phyloP scores from a whole-genome alignment of 1,140 invertebrate species.

The Phocides pigmalion region DNA sequence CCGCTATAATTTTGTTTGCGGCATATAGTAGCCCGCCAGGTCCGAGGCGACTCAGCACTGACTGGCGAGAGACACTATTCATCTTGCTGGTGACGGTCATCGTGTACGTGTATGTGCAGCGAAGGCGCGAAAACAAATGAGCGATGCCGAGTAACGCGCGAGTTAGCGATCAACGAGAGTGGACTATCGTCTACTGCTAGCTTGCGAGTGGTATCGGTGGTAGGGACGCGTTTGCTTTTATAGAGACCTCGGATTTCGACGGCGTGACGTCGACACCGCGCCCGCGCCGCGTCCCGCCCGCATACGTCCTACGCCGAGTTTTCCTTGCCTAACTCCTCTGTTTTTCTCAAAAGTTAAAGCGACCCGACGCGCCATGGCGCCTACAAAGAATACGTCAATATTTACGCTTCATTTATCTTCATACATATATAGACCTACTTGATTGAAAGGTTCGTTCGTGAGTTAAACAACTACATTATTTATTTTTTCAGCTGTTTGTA shows the following conservation, averaged over 20 bases:
- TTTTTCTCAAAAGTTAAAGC: slow-evolving; percentile 53
- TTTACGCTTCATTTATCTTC: slow-evolving; percentile 9
- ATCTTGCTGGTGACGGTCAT: slow-evolving; percentile 83
- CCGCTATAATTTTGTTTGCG: slow-evolving; percentile 79
- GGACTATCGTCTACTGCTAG: slow-evolving; percentile 60
- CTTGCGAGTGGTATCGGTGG: slow-evolving; percentile 71
- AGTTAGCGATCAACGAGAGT: slow-evolving; percentile 62
- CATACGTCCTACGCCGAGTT: slow-evolving; percentile 41
- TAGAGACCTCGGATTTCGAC: slow-evolving; percentile 75
- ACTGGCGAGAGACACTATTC: slow-evolving; percentile 80
- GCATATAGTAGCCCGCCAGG: slow-evolving; percentile 74
- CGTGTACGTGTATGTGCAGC: slow-evolving; percentile 55
- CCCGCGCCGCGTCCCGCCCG: slow-evolving; percentile 50
- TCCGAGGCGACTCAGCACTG: slow-evolving; percentile 71
- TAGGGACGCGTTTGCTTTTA: slow-evolving; percentile 67
- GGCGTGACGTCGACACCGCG: slow-evolving; percentile 59
- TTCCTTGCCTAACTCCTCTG: slow-evolving; percentile 52
- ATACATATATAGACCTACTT: not conserved
- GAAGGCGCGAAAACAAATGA: slow-evolving; percentile 60
- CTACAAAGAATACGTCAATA: slow-evolving; percentile 6
- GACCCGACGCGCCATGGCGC: slow-evolving; percentile 18
- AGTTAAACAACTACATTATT: too few relatives aligned
- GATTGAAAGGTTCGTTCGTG: not conserved
- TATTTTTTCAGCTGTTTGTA: not conserved
- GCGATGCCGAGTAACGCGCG: slow-evolving; percentile 50